Base-by-base conservation (phyloP, 2,113 vertebrate species). In the human (Homo sapiens) region DNA sequence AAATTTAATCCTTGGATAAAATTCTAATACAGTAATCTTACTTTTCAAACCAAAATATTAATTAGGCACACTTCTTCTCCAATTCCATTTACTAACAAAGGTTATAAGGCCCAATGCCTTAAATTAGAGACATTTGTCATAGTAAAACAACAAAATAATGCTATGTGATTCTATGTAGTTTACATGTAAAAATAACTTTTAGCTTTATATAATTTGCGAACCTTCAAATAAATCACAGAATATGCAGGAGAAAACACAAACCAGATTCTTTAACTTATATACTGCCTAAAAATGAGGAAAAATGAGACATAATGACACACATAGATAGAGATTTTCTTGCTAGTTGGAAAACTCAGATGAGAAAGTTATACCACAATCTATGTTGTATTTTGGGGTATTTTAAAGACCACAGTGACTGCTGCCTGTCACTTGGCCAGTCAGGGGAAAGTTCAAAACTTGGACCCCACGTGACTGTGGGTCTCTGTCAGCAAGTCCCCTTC, bases 101-200 rank as follows among this genome's bases (percentile, higher is more conserved):
- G 0, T 90, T 57, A 79, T 64, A 93, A 97, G 70, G 48, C 38
- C 55, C 55, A 50, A 89, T 17, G 14, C 18, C 43, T 91, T 93
- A 89, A 52, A 81, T 80, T 90, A 75, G 9, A 6, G 68, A 78
- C 20, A 43, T 76, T 59, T 32, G 4, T 79, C 38, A 27, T 52
- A 91, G n/a, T 23, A 89, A 93, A 94, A 78, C 43, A 81, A 48
- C 40, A 86, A 79, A 94, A 90, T 57, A 72, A 48, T 59, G 13
- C 6, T 72, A 1, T 55, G 4, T 40, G 59, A 55, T 43, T 93
- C 57, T 32, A 2, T 40, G 50, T 70, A 57, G 81, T 93, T 88
- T 95, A 55, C 10, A 52, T 38, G 27, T 68, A 70, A 85, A 52
- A 76, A 93, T 81, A 86, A 55, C 1, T 78, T 93, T 55, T 72